phyloP scores from a whole-genome alignment of 2,888 invertebrate species.

The Tolmerus cingulatus region DNA sequence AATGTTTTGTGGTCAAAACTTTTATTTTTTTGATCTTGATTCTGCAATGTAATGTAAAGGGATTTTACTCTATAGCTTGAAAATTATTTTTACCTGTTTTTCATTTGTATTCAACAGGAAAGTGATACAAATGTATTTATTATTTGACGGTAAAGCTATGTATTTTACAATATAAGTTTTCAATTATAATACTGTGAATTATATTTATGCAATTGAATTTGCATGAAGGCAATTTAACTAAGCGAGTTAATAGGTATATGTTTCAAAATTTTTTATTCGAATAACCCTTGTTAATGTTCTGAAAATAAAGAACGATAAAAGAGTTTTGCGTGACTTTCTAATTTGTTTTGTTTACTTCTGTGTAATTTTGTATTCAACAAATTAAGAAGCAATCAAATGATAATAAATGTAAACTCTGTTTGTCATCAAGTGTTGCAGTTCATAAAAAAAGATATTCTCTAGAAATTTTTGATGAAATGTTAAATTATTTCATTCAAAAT shows the following conservation, averaged over 20 bases:
- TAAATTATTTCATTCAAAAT: too few species aligned
- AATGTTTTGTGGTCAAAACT: too few species aligned
- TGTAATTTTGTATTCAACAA: neutral
- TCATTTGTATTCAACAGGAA: too few species aligned
- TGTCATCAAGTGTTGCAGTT: too few species aligned
- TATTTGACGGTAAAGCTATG: too few species aligned
- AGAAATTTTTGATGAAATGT: too few species aligned
- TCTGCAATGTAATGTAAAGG: too few species aligned
- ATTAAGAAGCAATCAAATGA: neutral
- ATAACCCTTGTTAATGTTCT: neutral
- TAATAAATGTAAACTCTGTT: too few species aligned
- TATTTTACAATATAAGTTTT: too few species aligned
- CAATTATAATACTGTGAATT: neutral
- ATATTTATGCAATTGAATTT: neutral
- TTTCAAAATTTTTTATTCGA: neutral
- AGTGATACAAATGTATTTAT: too few species aligned
- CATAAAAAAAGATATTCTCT: too few species aligned
- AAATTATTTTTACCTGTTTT: neutral
- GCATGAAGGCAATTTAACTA: neutral
- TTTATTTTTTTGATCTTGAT: too few species aligned
- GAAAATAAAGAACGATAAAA: neutral
- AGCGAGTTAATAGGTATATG: neutral
- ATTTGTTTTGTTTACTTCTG: neutral
- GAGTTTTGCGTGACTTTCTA: neutral
- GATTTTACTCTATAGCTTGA: neutral